Conservation (phyloP, 2,888 invertebrate species). For the Cryptosula pallasiana region DNA sequence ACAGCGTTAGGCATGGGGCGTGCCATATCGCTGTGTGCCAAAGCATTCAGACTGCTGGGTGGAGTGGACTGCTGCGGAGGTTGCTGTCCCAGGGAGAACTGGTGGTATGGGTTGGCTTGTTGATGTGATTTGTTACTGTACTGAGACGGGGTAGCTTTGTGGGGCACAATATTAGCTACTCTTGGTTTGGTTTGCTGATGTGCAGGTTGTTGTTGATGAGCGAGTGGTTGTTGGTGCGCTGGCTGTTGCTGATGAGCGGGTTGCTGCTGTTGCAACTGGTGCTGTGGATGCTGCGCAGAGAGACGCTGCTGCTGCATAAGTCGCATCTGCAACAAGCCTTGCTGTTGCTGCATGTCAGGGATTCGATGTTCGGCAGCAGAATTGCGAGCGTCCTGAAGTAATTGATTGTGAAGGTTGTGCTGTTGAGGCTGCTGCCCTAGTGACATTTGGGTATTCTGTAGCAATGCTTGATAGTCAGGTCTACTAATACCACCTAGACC, state of each 20-base stretch:
- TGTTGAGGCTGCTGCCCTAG: neutral
- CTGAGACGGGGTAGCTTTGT: slow-evolving; percentile 1
- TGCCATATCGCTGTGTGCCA: neutral
- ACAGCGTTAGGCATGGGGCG: neutral
- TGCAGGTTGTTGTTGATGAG: neutral
- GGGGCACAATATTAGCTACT: neutral
- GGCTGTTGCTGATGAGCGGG: neutral
- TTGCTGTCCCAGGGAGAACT: neutral
- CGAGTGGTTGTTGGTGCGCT: neutral
- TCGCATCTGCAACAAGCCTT: neutral
- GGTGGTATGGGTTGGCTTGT: slow-evolving; percentile 1
- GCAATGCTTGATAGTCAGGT: neutral
- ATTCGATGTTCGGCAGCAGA: neutral
- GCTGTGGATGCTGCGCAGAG: neutral
- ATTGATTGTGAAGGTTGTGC: neutral
- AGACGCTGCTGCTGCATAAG: neutral
- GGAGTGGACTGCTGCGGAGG: neutral
- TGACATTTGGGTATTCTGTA: neutral
- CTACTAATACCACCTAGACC: no score
- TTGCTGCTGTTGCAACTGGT: neutral
- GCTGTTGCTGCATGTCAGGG: neutral
- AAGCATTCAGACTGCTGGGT: neutral
- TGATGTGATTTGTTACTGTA: neutral
- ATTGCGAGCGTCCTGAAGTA: neutral
- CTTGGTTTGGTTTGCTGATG: slow-evolving; percentile 1